Evolutionary conservation across 1,140 invertebrate species (phyloP).

Genomic region (Calycopis cecrops): DNA sequence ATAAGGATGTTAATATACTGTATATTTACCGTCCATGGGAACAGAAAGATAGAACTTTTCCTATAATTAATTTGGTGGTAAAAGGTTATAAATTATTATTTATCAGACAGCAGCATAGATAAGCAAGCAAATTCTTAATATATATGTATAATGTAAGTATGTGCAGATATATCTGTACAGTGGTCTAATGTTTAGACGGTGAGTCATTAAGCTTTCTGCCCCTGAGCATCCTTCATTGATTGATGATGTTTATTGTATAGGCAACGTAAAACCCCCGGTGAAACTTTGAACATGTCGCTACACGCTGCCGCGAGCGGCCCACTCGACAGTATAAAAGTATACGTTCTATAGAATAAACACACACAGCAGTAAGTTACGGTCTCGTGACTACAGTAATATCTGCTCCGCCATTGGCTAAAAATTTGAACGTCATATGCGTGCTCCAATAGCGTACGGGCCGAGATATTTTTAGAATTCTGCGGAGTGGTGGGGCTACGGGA

Average conservation of each 20-base stretch:
- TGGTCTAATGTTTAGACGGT: too few relatives aligned
- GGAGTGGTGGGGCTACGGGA: conserved; percentile 54
- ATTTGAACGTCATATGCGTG: conserved; percentile 51
- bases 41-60: too few relatives aligned
- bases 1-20: too few relatives aligned
- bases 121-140: too few relatives aligned
- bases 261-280: conserved; percentile 32
- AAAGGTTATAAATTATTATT: too few relatives aligned
- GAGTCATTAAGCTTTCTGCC: too few relatives aligned
- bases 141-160: too few relatives aligned
- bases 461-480: conserved; percentile 64
- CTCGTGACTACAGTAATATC: conserved; percentile 52
- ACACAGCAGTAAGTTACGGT: conserved; percentile 27
- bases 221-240: too few relatives aligned
- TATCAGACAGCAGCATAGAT: too few relatives aligned
- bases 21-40: too few relatives aligned
- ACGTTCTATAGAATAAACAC: conserved; percentile 26
- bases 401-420: conserved; percentile 39
- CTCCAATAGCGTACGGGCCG: conserved; percentile 39
- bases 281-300: conserved; percentile 14
- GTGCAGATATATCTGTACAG: too few relatives aligned
- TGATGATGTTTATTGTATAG: neutral
- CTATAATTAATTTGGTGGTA: too few relatives aligned
- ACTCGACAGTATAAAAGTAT: conserved; percentile 22
- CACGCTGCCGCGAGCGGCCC: conserved; percentile 17